phyloP scores from a whole-genome alignment of 2,113 vertebrate genomes.

The Hippocampus comes region DNA sequence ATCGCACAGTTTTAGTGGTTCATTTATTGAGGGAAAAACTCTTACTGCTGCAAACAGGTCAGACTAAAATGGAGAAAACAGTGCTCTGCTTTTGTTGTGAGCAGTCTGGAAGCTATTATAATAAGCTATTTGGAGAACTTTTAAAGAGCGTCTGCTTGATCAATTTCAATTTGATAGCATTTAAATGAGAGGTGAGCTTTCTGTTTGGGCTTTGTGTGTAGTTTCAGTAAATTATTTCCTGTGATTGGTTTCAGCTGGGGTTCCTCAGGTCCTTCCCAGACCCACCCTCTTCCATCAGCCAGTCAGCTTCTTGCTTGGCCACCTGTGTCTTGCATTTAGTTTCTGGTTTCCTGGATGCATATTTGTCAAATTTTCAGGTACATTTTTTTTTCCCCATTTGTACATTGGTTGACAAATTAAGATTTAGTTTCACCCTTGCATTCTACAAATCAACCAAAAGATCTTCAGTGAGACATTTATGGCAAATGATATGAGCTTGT shows the following conservation, averaged over 20 bases:
- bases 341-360: neutral
- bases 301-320: conserved; percentile 2
- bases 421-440: neutral
- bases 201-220: neutral
- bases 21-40: conserved; percentile 28
- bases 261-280: conserved; percentile 3
- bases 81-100: conserved; percentile 26
- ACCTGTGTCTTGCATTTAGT: neutral
- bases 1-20: conserved; percentile 57
- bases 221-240: conserved; percentile 1
- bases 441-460: neutral
- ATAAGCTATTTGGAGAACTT: neutral
- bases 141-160: neutral
- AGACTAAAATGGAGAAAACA: conserved; percentile 14
- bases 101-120: neutral
- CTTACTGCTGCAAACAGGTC: conserved; percentile 15
- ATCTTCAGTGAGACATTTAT: neutral
- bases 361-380: neutral
- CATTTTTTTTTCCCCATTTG: neutral
- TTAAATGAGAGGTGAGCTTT: neutral
- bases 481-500: neutral
- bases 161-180: neutral
- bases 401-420: neutral
- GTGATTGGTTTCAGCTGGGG: neutral
- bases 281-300: neutral